Base-by-base conservation (phyloP, 2,888 invertebrate genomes). In the Pseudanteris insignis region DNA sequence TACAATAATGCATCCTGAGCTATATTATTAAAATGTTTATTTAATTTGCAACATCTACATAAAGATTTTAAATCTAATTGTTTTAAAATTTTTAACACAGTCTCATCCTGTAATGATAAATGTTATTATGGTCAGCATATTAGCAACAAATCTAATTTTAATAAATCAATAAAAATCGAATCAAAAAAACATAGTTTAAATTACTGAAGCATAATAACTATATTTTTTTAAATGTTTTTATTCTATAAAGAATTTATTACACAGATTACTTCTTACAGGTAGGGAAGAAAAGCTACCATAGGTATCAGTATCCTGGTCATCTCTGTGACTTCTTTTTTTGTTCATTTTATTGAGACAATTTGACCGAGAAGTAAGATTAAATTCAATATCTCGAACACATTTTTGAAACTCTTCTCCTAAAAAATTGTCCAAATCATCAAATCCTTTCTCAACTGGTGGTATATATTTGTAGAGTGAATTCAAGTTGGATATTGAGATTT, bases 91-190 rank as follows among this genome's bases (percentile, higher is more conserved):
- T 89, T 86, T 36, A 92, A 81, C 43, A 93, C 85, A 2, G 92
- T 88, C 83, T 95, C 95, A 75, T 90, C 88, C 93, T 94, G 81
- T n/a, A n/a, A n/a, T n/a, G n/a, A n/a, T n/a, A n/a, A n/a, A n/a
- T n/a, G n/a, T n/a, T n/a, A n/a, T n/a, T n/a, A n/a, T n/a, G n/a
- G n/a, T n/a, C n/a, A n/a, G n/a, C n/a, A n/a, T n/a, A n/a, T n/a
- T n/a, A n/a, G n/a, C n/a, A n/a, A n/a, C n/a, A n/a, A n/a, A n/a
- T n/a, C n/a, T n/a, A n/a, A n/a, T n/a, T n/a, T n/a, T n/a, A 10
- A 86, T 85, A 18, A 36, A 21, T 44, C 26, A 34, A 28, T 28
- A 38, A 14, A 10, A 15, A 38, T 28, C 10, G 7, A 18, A n/a
- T n/a, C n/a, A n/a, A n/a, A n/a, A n/a, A n/a, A n/a, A n/a, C n/a